phyloP scores from a whole-genome alignment of 2,113 vertebrate genomes.

The Alosa alosa region DNA sequence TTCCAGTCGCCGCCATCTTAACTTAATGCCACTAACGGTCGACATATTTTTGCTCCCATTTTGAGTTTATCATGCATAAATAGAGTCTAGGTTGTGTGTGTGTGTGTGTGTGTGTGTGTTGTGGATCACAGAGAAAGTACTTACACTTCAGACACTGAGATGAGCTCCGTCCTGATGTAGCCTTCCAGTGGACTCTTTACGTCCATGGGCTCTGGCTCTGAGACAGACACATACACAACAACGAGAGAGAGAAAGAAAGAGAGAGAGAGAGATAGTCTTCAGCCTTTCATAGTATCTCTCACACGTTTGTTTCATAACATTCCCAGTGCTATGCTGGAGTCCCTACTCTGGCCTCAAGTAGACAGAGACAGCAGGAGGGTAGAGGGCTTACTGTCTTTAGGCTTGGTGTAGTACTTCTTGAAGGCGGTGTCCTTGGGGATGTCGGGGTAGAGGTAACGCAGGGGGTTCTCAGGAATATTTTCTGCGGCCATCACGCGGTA shows the following conservation, averaged over 20 bases:
- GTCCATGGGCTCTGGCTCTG: constrained; percentile 91
- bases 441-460: constrained; percentile 86
- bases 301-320: no score
- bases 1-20: no score
- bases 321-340: no score
- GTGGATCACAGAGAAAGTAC: constrained; percentile 48
- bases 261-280: background rate
- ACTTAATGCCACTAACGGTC: no score
- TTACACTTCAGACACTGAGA: constrained; percentile 98
- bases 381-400: constrained; percentile 76
- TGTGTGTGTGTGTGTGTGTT: background rate
- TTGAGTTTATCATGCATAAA: no score
- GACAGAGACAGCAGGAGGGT: no score
- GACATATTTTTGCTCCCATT: no score
- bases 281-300: background rate
- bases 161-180: constrained; percentile 95
- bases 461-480: constrained; percentile 93
- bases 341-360: no score
- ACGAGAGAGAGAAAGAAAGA: background rate
- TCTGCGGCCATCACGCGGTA: constrained; percentile 97
- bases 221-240: background rate
- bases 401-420: constrained; percentile 92
- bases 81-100: no score
- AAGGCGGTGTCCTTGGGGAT: constrained; percentile 92
- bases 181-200: constrained; percentile 77